phyloP scores from a whole-genome alignment of 2,113 vertebrate genomes.

The Malurus elegans region DNA sequence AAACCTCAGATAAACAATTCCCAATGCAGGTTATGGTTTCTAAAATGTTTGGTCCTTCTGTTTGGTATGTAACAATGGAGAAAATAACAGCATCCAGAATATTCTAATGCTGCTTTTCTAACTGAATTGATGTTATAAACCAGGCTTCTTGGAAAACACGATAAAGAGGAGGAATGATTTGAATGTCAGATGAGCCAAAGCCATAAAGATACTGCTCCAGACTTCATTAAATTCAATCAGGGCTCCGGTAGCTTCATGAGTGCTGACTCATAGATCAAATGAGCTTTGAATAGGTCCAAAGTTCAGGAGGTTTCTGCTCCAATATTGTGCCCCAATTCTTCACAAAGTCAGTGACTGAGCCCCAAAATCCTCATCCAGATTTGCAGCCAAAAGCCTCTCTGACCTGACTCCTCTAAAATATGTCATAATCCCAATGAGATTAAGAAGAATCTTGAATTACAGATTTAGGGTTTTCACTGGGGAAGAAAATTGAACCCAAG shows the following conservation, averaged over 20 bases:
- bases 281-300: not conserved
- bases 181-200: slow-evolving; percentile 10
- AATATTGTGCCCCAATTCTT: not conserved
- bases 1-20: not conserved
- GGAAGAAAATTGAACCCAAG: not conserved
- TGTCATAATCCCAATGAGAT: fast-evolving
- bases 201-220: slow-evolving; percentile 24
- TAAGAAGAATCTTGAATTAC: not conserved
- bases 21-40: fast-evolving
- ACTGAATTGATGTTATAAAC: not conserved
- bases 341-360: not conserved
- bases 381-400: not conserved
- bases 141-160: not conserved
- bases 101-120: not conserved
- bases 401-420: not conserved
- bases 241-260: not conserved
- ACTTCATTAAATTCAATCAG: slow-evolving; percentile 35
- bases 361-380: not conserved
- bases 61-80: not conserved
- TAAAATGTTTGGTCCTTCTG: not conserved
- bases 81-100: not conserved
- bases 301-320: not conserved
- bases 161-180: not conserved
- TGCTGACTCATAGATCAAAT: not conserved
- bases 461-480: not conserved